These are phyloP conservation scores for Icerya purchasi DNA, from an alignment of 2,888 invertebrate genomes.

Conservation along the genomic window DNA sequence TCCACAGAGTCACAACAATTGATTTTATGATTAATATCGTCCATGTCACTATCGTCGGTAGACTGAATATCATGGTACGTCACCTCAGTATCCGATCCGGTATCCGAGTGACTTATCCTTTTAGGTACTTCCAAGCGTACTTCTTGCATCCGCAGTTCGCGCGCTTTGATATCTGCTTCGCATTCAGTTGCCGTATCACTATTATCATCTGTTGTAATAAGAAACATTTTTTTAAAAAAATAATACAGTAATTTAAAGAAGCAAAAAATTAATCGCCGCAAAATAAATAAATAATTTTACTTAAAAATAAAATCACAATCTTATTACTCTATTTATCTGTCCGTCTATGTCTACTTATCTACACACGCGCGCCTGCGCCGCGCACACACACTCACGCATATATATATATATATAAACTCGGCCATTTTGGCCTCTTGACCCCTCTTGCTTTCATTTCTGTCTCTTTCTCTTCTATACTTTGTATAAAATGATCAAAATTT, in stretches of 20 bases:
- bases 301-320: too few relatives aligned
- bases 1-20: not conserved
- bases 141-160: constrained; percentile 43
- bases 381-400: too few relatives aligned
- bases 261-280: constrained; percentile 16
- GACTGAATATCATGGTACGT: constrained; percentile 22
- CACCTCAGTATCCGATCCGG: constrained; percentile 52
- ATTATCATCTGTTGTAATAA: constrained; percentile 40
- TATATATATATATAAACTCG: too few relatives aligned
- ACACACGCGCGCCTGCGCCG: too few relatives aligned
- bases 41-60: not conserved
- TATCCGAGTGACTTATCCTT: constrained; percentile 38
- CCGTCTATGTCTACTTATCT: too few relatives aligned
- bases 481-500: too few relatives aligned
- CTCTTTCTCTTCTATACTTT: too few relatives aligned
- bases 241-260: too few relatives aligned
- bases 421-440: too few relatives aligned
- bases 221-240: constrained; percentile 3
- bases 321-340: too few relatives aligned
- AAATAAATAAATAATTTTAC: not conserved
- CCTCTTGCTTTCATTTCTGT: too few relatives aligned
- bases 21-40: not conserved
- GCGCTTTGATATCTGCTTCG: constrained; percentile 42
- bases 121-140: constrained; percentile 38
- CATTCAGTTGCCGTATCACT: constrained; percentile 51